Evolutionary conservation across 2,113 vertebrate genomes (phyloP), one percentile per base, ranked within the genome.

Genomic region (Cyrtonyx montezumae): DNA sequence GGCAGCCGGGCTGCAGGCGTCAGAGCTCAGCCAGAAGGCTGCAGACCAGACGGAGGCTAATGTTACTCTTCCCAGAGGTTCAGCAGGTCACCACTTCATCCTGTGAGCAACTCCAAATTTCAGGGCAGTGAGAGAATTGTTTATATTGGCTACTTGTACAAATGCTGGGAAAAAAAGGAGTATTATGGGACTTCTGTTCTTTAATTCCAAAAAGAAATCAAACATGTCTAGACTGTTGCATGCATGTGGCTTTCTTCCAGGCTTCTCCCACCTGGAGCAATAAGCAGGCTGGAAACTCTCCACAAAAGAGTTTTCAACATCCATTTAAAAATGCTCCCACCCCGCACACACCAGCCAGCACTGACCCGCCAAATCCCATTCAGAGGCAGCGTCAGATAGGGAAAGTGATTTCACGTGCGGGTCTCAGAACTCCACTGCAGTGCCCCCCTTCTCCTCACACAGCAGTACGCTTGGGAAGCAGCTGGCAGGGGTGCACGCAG

Each of bases 51-150:
- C 53, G 0, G 80, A 95, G 92, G 85, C 81, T 82, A 93, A 89
- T 84, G 65, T 87, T 95, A 79, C 87, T 75, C 92, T 94, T 94
- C 90, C 69, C 84, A 93, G 91, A 87, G 88, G 80, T 92, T 95
- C 96, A 94, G 65, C 58, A 95, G 94, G 95, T 96, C 90, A 95
- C 71, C 22, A 74, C 88, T 93, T 86, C 88, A 91, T 96, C 92
- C 89, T 93, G 67, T 84, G 91, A 94, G 73, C 94, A 45, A 15
- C 43, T 93, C 82, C 66, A 84, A 91, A 96, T 97, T 94, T 93
- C 94, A 95, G 89, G 93, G 93, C 92, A 96, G 79, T 96, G 95
- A 96, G 96, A 91, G 92, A 96, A 97, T 96, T 96, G 94, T 96
- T 97, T 96, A 96, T 88, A 79, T 96, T 96, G 95, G 96, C 96